Conservation (phyloP, 2,113 vertebrate species). For the Calcarius ornatus region DNA sequence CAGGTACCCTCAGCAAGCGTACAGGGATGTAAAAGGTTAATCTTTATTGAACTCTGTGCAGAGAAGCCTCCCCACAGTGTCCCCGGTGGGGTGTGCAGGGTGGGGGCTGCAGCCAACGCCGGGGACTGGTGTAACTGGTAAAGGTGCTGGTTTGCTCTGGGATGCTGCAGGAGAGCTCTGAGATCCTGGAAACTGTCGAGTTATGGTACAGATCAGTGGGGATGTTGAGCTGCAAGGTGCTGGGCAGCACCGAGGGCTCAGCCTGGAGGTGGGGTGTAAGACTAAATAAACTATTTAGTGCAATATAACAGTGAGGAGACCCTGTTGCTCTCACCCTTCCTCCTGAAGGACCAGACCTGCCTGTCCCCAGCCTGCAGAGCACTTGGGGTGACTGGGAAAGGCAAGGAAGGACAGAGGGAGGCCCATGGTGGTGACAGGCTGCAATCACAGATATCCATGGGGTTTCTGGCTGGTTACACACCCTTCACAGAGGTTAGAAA, state of each 20-base stretch:
- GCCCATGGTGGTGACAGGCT: background rate
- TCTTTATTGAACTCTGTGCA: background rate
- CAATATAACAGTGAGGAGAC: background rate
- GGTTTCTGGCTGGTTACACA: background rate
- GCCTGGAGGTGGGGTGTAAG: background rate
- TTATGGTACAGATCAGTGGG: fast-evolving
- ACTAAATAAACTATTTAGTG: too few relatives aligned
- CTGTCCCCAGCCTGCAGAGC: background rate
- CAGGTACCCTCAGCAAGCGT: background rate
- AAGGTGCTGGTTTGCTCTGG: background rate
- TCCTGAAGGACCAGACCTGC: background rate
- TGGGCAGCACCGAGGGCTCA: background rate
- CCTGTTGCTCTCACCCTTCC: background rate
- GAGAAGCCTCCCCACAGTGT: background rate
- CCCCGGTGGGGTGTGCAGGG: background rate
- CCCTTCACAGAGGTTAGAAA: background rate
- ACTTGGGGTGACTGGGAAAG: background rate
- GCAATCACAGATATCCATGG: background rate
- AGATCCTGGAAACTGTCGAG: fast-evolving
- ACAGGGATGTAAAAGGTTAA: background rate
- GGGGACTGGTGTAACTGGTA: background rate
- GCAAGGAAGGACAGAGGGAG: background rate
- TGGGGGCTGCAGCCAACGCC: fast-evolving
- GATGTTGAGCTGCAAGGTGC: background rate
- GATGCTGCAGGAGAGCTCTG: too few relatives aligned